Evolutionary conservation across 1,140 invertebrate genomes (phyloP).

Genomic region (Telenomus remus): DNA sequence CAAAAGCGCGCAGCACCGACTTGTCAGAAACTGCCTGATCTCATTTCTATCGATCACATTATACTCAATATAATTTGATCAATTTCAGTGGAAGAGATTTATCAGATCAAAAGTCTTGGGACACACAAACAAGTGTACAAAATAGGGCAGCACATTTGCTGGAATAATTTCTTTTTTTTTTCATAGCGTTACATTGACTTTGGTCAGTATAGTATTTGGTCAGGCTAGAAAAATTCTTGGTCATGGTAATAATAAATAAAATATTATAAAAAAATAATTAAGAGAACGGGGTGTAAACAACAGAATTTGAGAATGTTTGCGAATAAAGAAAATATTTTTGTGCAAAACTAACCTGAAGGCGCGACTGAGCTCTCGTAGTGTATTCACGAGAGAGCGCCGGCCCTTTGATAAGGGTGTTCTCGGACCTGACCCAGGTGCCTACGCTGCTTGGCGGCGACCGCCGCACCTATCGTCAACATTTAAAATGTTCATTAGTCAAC

Average conservation of each 20-base stretch:
- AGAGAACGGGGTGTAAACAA: not conserved
- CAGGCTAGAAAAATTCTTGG: too few relatives aligned
- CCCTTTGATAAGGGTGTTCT: constrained; percentile 95
- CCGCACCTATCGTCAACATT: constrained; percentile 79
- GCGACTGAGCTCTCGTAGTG: constrained; percentile 65
- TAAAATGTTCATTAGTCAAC: constrained; percentile 65
- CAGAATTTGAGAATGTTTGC: constrained; percentile 22
- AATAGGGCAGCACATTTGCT: too few relatives aligned
- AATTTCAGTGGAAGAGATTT: too few relatives aligned
- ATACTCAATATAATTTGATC: too few relatives aligned
- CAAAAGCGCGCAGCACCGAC: constrained; percentile 20
- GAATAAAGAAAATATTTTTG: constrained; percentile 63
- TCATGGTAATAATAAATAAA: not conserved
- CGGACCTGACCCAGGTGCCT: constrained; percentile 88
- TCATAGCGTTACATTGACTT: too few relatives aligned
- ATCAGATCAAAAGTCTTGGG: too few relatives aligned
- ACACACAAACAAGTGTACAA: too few relatives aligned
- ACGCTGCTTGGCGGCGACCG: constrained; percentile 85
- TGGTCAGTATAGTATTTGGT: too few relatives aligned
- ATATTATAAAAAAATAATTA: not conserved
- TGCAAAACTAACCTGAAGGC: constrained; percentile 73
- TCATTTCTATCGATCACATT: not conserved
- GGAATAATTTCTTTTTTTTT: too few relatives aligned
- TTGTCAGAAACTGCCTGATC: not conserved
- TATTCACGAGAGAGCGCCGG: constrained; percentile 85